Evolutionary conservation across 1,140 invertebrate species (phyloP).

Genomic region (Penaeus chinensis): DNA sequence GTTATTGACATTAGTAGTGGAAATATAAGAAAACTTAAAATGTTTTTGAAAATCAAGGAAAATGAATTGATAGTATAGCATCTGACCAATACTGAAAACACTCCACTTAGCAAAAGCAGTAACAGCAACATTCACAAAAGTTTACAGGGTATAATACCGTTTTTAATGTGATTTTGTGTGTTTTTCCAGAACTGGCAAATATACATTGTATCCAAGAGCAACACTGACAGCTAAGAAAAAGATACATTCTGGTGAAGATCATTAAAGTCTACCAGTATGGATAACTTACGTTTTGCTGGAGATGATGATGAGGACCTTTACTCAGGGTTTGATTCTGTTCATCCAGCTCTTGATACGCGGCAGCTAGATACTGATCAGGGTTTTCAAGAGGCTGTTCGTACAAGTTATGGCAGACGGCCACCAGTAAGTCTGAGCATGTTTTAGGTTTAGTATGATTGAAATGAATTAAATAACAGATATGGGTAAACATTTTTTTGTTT

Average conservation of each 20-base stretch:
- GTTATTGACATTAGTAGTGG: too few species aligned
- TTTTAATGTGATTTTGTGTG: too few species aligned
- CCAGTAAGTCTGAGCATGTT: constrained; percentile 21
- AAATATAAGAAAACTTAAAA: too few species aligned
- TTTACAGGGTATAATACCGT: too few species aligned
- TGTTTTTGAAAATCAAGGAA: too few species aligned
- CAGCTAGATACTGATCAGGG: constrained; percentile 39
- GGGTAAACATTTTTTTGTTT: background rate
- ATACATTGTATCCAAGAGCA: background rate
- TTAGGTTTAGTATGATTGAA: background rate
- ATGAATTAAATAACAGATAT: background rate
- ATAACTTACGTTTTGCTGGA: constrained; percentile 40
- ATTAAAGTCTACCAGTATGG: background rate
- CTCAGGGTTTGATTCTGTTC: constrained; percentile 47
- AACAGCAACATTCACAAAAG: too few species aligned
- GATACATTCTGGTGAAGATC: background rate
- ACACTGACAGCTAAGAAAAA: background rate
- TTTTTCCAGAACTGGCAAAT: background rate
- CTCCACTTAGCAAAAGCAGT: too few species aligned
- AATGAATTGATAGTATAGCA: too few species aligned
- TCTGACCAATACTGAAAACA: too few species aligned
- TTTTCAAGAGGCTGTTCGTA: constrained; percentile 55
- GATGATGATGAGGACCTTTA: constrained; percentile 46
- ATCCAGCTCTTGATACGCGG: constrained; percentile 41
- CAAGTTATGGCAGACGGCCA: constrained; percentile 49